These are phyloP conservation scores for Trididemnum miniatum DNA, from an alignment of 23 tunicate genomes.

Conservation along the genomic window DNA sequence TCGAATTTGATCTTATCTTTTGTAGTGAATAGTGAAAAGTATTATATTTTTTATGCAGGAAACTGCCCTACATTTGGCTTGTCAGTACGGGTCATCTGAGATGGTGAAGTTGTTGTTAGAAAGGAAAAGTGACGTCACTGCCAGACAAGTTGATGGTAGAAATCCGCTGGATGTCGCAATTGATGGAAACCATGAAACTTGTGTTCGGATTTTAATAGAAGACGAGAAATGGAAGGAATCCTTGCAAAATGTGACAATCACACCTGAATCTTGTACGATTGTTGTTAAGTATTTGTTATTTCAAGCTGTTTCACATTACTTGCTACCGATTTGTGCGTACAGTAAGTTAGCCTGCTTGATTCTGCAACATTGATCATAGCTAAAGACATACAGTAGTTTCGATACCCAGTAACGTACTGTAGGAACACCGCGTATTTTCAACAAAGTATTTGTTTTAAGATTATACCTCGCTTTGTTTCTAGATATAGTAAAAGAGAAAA, in stretches of 20 bases:
- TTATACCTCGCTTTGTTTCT: no score
- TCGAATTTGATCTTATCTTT: no score
- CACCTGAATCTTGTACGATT: no score
- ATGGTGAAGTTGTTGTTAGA: conserved; percentile 33
- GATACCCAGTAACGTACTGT: no score
- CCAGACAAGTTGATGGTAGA: conserved; percentile 36
- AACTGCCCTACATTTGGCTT: conserved; percentile 48
- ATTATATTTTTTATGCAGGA: conserved; percentile 33
- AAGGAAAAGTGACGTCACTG: conserved; percentile 38
- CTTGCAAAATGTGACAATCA: conserved; percentile 27
- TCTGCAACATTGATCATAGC: background rate
- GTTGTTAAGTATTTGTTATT: no score
- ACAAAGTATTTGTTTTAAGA: no score
- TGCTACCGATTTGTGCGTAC: no score
- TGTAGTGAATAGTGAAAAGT: no score
- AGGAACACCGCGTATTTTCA: no score
- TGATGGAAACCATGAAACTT: conserved; percentile 32
- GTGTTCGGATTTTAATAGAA: conserved; percentile 36
- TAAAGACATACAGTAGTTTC: background rate
- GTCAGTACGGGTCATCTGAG: background rate
- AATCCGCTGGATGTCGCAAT: conserved; percentile 65
- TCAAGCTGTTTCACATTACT: no score
- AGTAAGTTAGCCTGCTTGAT: background rate
- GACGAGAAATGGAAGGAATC: conserved; percentile 30
- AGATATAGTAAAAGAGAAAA: no score